phyloP scores from a whole-genome alignment of 1,140 invertebrate genomes.

The Drosophila navojoa region DNA sequence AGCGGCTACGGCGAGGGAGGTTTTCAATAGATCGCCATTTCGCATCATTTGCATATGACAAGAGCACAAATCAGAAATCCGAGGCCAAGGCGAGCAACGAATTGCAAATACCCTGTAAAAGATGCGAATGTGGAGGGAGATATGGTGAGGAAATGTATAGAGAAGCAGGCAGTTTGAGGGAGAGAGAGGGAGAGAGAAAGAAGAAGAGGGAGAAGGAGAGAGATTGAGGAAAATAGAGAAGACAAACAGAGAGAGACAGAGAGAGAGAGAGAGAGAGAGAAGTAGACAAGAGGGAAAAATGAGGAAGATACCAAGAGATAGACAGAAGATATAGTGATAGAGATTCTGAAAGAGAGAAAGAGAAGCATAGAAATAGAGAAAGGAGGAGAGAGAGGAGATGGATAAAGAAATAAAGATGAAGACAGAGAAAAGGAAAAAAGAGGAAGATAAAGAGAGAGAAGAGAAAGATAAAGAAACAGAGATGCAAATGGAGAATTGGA shows the following conservation, averaged over 20 bases:
- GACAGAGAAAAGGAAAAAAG: background rate
- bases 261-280: background rate
- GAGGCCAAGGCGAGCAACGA: background rate
- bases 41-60: conserved; percentile 37
- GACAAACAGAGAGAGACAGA: background rate
- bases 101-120: background rate
- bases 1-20: conserved; percentile 11
- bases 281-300: background rate
- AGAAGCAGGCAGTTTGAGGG: background rate
- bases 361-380: no score
- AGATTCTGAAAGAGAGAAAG: no score
- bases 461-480: no score
- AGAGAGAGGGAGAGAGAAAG: background rate
- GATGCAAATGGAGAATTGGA: no score
- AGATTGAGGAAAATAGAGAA: background rate
- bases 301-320: background rate
- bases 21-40: conserved; percentile 21
- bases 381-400: no score
- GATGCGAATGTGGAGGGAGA: background rate
- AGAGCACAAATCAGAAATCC: conserved; percentile 14
- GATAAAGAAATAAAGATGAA: background rate
- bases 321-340: background rate
- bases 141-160: background rate
- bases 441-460: no score
- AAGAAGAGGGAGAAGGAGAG: background rate